These are phyloP conservation scores for Triops longicaudatus DNA, from an alignment of 1,140 invertebrate species.

Conservation along the genomic window DNA sequence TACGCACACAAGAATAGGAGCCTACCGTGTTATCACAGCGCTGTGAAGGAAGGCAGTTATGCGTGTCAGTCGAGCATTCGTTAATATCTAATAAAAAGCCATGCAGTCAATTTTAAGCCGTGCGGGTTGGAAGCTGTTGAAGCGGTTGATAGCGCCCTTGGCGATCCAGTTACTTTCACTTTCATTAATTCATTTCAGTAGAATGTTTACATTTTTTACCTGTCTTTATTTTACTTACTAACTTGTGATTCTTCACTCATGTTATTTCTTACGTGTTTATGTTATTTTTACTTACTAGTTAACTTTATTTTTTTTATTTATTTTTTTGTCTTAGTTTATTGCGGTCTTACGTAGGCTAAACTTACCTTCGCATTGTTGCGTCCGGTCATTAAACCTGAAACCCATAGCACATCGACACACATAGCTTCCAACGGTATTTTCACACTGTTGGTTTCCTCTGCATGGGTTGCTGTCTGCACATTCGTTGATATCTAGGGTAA, in stretches of 20 bases:
- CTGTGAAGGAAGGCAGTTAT: slow-evolving; percentile 55
- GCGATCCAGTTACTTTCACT: too few species aligned
- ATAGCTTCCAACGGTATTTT: slow-evolving; percentile 47
- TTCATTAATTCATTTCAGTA: too few species aligned
- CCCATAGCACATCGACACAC: slow-evolving; percentile 45
- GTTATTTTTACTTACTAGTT: too few species aligned
- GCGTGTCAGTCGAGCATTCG: slow-evolving; percentile 50
- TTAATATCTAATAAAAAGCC: slow-evolving; percentile 48
- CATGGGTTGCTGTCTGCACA: slow-evolving; percentile 37
- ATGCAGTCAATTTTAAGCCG: not conserved
- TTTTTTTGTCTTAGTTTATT: too few species aligned
- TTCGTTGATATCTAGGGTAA: slow-evolving; percentile 40
- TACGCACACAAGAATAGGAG: slow-evolving; percentile 71
- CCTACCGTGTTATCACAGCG: slow-evolving; percentile 84
- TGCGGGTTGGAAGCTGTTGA: not conserved
- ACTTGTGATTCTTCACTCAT: too few species aligned
- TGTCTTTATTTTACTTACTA: too few species aligned
- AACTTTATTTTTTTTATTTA: too few species aligned
- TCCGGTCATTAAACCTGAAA: slow-evolving; percentile 45
- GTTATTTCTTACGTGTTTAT: too few species aligned
- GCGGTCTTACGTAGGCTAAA: too few species aligned
- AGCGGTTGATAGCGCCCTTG: too few species aligned
- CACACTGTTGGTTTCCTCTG: slow-evolving; percentile 45
- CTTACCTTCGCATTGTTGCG: slow-evolving; percentile 46
- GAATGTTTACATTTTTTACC: too few species aligned